phyloP scores from a whole-genome alignment of 2,888 invertebrate species.

The Platycheirus rosarum region DNA sequence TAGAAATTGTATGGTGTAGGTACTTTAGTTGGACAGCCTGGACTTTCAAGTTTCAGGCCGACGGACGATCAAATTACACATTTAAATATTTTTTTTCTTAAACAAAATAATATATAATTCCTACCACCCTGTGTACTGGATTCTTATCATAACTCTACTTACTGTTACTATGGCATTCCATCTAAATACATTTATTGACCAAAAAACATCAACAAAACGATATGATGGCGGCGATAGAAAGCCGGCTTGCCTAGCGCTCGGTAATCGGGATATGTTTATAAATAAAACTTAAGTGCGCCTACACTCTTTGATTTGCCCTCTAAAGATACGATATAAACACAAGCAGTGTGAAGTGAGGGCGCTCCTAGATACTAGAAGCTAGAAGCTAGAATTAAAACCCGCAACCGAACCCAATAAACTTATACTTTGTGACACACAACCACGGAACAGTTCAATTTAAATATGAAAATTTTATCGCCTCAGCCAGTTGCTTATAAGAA shows the following conservation, averaged over 20 bases:
- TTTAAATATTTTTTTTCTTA: no score
- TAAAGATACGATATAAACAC: not conserved
- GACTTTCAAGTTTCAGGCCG: no score
- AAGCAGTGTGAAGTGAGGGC: not conserved
- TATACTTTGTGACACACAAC: not conserved
- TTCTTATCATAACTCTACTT: constrained; percentile 3
- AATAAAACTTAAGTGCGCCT: constrained; percentile 5
- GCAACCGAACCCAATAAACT: not conserved
- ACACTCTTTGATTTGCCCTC: not conserved
- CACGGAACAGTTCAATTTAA: constrained; percentile 44
- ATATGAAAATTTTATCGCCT: constrained; percentile 28
- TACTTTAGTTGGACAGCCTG: no score
- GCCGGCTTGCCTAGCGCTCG: constrained; percentile 1
- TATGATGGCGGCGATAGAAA: not conserved
- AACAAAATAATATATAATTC: not conserved
- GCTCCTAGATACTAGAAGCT: no score
- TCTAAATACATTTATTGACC: no score
- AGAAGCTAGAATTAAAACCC: constrained; percentile 10
- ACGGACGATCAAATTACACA: no score
- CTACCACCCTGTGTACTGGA: not conserved
- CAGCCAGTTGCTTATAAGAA: constrained; percentile 46
- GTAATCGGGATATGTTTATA: constrained; percentile 15
- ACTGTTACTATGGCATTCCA: not conserved
- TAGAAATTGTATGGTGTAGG: no score
- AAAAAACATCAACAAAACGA: constrained; percentile 7